These are phyloP conservation scores for Oscheius sp. DNA, from an alignment of 2,888 invertebrate species.

Conservation along the genomic window DNA sequence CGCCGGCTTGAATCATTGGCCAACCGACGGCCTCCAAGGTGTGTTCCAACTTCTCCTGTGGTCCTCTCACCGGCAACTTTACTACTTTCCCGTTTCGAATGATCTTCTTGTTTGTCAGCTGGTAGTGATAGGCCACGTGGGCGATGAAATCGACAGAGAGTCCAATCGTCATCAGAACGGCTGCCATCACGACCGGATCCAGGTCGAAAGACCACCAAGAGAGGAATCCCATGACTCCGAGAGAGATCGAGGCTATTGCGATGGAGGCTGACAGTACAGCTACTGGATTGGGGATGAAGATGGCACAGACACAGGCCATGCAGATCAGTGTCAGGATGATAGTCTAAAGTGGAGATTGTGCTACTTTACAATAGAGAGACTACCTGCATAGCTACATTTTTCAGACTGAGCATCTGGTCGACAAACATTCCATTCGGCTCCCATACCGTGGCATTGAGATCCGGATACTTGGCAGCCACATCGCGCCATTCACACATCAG, in stretches of 20 bases:
- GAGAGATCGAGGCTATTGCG: conserved; percentile 69
- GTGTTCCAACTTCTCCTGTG: conserved; percentile 62
- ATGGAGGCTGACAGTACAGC: conserved; percentile 66
- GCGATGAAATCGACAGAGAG: conserved; percentile 72
- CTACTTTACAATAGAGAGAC: not conserved
- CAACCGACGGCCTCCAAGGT: conserved; percentile 68
- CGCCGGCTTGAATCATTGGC: conserved; percentile 73
- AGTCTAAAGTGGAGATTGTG: conserved; percentile 44
- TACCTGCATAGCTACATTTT: conserved; percentile 66
- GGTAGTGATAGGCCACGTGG: conserved; percentile 72
- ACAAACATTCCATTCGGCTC: conserved; percentile 70
- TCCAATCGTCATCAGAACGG: conserved; percentile 72
- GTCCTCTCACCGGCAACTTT: conserved; percentile 62
- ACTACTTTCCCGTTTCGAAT: conserved; percentile 59
- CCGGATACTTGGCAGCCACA: conserved; percentile 47
- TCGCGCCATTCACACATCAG: conserved; percentile 70
- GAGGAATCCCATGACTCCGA: conserved; percentile 71
- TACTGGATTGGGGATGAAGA: conserved; percentile 71
- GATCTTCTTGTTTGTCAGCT: conserved; percentile 64
- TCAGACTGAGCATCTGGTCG: conserved; percentile 72
- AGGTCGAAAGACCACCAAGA: conserved; percentile 71
- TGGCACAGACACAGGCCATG: conserved; percentile 71
- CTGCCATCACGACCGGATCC: conserved; percentile 72
- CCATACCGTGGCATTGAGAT: conserved; percentile 71
- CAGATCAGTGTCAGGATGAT: conserved; percentile 65